A percentile compares a stretch with the other conserved stretches of the same genome.
These are phyloP conservation scores for Aptenodytes forsteri DNA, from an alignment of 2,113 vertebrate species.

Conservation along the genomic window DNA sequence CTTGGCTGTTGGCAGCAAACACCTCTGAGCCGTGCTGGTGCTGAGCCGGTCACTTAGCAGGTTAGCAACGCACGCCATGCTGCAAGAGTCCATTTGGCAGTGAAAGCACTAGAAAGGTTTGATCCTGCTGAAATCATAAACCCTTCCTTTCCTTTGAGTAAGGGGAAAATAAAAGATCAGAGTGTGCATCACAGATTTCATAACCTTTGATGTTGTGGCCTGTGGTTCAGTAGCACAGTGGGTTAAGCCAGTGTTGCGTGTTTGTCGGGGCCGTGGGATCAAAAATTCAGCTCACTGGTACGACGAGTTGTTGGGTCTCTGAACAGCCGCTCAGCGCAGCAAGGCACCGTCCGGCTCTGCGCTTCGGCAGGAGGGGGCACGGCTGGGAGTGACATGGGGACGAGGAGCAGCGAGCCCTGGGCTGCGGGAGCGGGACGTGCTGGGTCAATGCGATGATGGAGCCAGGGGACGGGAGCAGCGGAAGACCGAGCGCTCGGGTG, in stretches of 20 bases:
- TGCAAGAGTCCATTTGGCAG: neutral
- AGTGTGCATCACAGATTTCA: fast-evolving
- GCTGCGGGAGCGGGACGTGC: neutral
- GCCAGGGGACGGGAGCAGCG: fast-evolving
- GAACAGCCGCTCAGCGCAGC: fast-evolving
- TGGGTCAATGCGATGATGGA: neutral
- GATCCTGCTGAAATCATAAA: neutral
- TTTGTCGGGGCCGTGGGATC: neutral
- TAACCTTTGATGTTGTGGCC: neutral
- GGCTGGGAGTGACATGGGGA: fast-evolving
- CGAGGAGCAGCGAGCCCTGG: neutral
- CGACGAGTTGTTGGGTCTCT: neutral
- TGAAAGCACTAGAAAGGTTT: neutral
- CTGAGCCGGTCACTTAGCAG: neutral
- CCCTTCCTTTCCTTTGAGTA: neutral
- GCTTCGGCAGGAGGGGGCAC: fast-evolving
- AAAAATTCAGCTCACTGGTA: neutral
- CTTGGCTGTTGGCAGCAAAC: neutral
- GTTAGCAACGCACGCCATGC: fast-evolving
- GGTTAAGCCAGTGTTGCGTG: neutral
- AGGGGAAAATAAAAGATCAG: neutral
- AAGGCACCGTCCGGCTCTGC: neutral
- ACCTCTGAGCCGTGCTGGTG: neutral
- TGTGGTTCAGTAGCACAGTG: neutral
- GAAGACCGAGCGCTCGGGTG: neutral